A percentile compares a stretch with the other conserved stretches of the same genome.
Evolutionary conservation across 1,140 invertebrate species (phyloP).

Genomic region (Caenorhabditis tropicalis): DNA sequence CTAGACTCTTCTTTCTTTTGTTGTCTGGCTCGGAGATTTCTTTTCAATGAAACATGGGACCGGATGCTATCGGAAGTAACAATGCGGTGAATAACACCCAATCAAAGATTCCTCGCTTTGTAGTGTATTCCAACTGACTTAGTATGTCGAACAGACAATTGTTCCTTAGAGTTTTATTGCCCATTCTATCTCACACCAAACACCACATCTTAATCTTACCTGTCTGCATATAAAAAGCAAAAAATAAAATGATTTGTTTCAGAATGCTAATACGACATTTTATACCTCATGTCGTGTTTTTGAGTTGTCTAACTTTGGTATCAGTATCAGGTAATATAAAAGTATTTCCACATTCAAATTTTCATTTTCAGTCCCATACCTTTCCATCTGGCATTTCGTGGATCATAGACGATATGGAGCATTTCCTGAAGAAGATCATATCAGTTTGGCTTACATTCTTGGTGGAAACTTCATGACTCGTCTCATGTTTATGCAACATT

Average conservation of each 20-base stretch:
- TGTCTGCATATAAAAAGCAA: no score
- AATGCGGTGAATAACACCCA: slow-evolving; percentile 25
- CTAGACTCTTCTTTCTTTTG: neutral
- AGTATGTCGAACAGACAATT: no score
- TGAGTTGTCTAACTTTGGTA: neutral
- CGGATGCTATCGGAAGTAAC: slow-evolving; percentile 23
- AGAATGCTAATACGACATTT: neutral
- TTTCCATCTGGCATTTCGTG: slow-evolving; percentile 14
- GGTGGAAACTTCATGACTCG: slow-evolving; percentile 23
- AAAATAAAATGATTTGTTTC: no score
- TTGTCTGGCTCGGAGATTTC: neutral
- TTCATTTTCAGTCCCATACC: neutral
- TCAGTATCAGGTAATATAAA: neutral
- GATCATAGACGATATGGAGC: neutral
- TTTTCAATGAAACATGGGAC: neutral
- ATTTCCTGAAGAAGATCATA: slow-evolving; percentile 15
- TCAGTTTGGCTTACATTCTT: neutral
- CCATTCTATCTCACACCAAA: no score
- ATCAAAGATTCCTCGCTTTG: neutral
- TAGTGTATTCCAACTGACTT: neutral
- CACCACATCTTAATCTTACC: no score
- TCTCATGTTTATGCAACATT: slow-evolving; percentile 25
- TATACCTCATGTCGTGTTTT: neutral
- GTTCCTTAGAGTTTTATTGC: no score
- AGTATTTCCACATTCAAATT: neutral